phyloP scores from a whole-genome alignment of 92 coral and sea anemone species.

The Epizoanthus illoricatus region DNA sequence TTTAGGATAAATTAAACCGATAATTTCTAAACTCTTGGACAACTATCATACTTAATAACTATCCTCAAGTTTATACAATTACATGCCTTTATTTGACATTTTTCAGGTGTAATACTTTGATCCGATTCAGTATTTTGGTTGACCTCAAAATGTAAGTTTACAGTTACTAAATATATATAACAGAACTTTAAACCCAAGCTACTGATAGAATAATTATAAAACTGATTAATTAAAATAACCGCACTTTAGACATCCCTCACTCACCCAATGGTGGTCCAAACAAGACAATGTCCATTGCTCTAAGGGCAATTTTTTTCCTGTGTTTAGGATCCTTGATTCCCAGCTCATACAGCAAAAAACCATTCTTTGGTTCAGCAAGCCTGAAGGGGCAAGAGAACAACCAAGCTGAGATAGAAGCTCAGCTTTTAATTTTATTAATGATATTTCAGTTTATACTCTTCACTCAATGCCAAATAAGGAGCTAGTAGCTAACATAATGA shows the following conservation, averaged over 20 bases:
- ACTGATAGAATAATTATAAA: background rate
- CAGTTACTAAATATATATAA: too few species aligned
- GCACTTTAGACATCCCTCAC: background rate
- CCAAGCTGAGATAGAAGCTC: slow-evolving; percentile 9
- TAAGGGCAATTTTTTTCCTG: slow-evolving; percentile 89
- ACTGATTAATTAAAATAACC: background rate
- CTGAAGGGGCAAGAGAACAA: slow-evolving; percentile 47
- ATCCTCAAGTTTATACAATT: too few species aligned
- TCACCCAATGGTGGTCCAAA: slow-evolving; percentile 91
- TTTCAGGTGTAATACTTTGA: too few species aligned
- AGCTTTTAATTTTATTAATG: slow-evolving; percentile 15
- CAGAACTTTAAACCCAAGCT: background rate
- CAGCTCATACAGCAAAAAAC: slow-evolving; percentile 67
- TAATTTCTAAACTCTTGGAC: too few species aligned
- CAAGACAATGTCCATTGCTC: slow-evolving; percentile 96
- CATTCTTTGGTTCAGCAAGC: slow-evolving; percentile 85
- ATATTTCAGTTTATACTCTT: slow-evolving; percentile 32
- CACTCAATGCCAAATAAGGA: slow-evolving; percentile 26
- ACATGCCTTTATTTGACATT: too few species aligned
- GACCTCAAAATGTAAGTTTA: too few species aligned
- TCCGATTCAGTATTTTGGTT: too few species aligned
- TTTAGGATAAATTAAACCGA: too few species aligned
- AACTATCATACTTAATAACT: too few species aligned
- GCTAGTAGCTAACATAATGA: background rate
- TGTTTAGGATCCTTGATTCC: slow-evolving; percentile 86